phyloP scores from a whole-genome alignment of 92 coral and sea anemone species.

The Plumapathes pennacea region DNA sequence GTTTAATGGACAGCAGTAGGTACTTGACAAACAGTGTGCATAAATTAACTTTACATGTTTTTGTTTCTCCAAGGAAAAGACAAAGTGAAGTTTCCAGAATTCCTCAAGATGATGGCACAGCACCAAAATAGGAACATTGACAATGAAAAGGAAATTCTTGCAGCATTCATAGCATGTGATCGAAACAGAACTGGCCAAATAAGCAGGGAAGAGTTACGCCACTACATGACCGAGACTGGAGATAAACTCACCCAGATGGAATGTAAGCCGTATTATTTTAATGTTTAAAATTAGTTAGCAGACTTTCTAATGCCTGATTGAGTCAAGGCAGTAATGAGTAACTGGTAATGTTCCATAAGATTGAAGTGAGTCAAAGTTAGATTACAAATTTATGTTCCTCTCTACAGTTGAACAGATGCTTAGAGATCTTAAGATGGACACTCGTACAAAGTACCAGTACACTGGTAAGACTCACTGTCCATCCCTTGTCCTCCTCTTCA shows the following conservation, averaged over 20 bases:
- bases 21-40: too few species aligned
- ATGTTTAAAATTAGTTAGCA: neutral
- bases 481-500: too few species aligned
- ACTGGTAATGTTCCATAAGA: neutral
- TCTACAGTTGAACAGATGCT: slow-evolving; percentile 62
- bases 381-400: neutral
- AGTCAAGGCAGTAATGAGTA: too few species aligned
- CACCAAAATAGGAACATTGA: slow-evolving; percentile 58
- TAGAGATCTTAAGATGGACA: slow-evolving; percentile 41
- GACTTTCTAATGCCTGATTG: too few species aligned
- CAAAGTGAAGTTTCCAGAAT: slow-evolving; percentile 83
- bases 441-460: slow-evolving; percentile 25
- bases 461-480: slow-evolving; percentile 58
- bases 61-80: slow-evolving; percentile 45
- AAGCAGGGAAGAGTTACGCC: slow-evolving; percentile 73
- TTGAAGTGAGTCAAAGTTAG: neutral
- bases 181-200: slow-evolving; percentile 59
- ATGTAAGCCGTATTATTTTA: slow-evolving; percentile 43
- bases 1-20: too few species aligned
- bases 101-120: slow-evolving; percentile 82
- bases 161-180: slow-evolving; percentile 81
- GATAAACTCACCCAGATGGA: slow-evolving; percentile 70
- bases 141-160: slow-evolving; percentile 70
- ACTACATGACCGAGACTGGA: slow-evolving; percentile 77
- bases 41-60: neutral